Percentiles rank a stretch among this genome's conserved stretches.
phyloP scores from a whole-genome alignment of 2,888 invertebrate species.

The Cheilosia impressa region DNA sequence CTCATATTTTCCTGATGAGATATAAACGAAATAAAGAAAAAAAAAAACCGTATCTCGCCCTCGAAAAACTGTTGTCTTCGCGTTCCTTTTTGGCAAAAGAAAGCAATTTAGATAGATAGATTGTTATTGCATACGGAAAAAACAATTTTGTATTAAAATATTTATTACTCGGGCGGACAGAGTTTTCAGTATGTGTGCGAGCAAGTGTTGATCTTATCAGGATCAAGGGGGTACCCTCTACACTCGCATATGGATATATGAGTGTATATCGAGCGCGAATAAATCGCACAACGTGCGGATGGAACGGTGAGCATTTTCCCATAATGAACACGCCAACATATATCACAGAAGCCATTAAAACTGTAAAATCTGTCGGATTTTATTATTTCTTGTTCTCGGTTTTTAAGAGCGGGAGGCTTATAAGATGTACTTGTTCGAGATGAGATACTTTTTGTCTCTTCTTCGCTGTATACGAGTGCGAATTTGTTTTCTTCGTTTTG shows the following conservation, averaged over 20 bases:
- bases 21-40: neutral
- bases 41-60: constrained; percentile 7
- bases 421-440: constrained; percentile 23
- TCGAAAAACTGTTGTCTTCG: constrained; percentile 17
- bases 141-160: constrained; percentile 22
- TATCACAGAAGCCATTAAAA: constrained; percentile 75
- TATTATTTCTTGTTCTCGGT: constrained; percentile 41
- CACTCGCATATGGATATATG: constrained; percentile 11
- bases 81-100: constrained; percentile 66
- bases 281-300: constrained; percentile 47
- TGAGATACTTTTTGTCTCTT: constrained; percentile 25
- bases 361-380: constrained; percentile 74
- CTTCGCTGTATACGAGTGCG: constrained; percentile 17
- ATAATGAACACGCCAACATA: constrained; percentile 75
- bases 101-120: constrained; percentile 75
- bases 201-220: constrained; percentile 73
- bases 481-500: constrained; percentile 15
- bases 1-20: constrained; percentile 4
- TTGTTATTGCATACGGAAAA: constrained; percentile 64
- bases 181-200: constrained; percentile 19
- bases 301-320: constrained; percentile 68
- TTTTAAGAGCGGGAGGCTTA: constrained; percentile 54
- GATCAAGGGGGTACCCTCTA: constrained; percentile 43
- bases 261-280: constrained; percentile 34
- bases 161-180: constrained; percentile 53